Evolutionary conservation across 1,140 invertebrate genomes (phyloP).

Genomic region (Glomeris maerens): DNA sequence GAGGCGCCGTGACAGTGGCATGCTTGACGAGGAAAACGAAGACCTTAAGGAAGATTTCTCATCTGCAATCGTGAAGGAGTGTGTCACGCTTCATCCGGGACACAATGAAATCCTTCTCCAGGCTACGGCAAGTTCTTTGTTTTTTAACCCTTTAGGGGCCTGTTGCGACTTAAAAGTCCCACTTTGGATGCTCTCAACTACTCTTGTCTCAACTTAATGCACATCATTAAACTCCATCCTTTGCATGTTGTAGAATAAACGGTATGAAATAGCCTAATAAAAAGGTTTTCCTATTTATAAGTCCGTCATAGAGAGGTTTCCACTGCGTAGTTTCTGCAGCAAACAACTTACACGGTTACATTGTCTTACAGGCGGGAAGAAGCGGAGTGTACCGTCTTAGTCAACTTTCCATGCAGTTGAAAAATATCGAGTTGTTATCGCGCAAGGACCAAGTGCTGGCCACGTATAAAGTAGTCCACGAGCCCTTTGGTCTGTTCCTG

Average conservation of each 20-base stretch:
- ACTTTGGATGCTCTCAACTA: too few relatives aligned
- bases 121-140: conserved; percentile 25
- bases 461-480: conserved; percentile 40
- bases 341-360: too few relatives aligned
- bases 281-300: too few relatives aligned
- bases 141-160: conserved; percentile 4
- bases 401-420: conserved; percentile 29
- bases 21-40: conserved; percentile 23
- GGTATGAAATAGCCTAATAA: too few relatives aligned
- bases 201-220: too few relatives aligned
- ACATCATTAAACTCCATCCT: conserved; percentile 4
- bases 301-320: too few relatives aligned
- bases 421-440: conserved; percentile 46
- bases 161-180: conserved; percentile 9
- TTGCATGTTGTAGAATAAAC: conserved; percentile 4
- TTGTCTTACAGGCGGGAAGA: conserved; percentile 24
- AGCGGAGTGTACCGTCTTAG: conserved; percentile 30
- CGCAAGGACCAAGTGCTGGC: conserved; percentile 35
- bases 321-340: too few relatives aligned
- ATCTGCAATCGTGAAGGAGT: conserved; percentile 38
- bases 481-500: conserved; percentile 37
- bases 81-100: conserved; percentile 50
- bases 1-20: conserved; percentile 22
- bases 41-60: conserved; percentile 44
- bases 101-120: conserved; percentile 49